Evolutionary conservation across 2,113 vertebrate genomes (phyloP), one percentile per base, ranked within the genome.

Genomic region (Caranx ignobilis): DNA sequence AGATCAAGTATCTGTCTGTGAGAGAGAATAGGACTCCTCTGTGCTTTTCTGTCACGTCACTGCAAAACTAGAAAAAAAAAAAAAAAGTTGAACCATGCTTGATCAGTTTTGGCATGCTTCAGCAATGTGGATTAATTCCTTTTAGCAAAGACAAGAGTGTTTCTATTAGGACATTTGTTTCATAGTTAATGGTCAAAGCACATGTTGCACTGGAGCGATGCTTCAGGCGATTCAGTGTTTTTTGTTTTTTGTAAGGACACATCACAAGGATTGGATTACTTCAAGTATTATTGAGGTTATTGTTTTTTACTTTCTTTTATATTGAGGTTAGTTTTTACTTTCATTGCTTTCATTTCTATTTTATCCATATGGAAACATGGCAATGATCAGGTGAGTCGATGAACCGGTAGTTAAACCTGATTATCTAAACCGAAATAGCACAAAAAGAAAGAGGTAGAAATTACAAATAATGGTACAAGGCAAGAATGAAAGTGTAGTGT

Each of bases 1-100:
- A 55, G 60, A 84, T 62, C 47, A 69, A 89, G 56, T 43, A 69
- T 80, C n/a, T 70, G 37, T 57, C 59, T 71, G 63, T 75, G 71
- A 63, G 48, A 47, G 16, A 70, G 54, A 65, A 85, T 16, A 59
- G 15, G 15, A 50, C 32, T 35, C 37, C 61, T 71, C 9, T 61
- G 48, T 79, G 35, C 55, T 56, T 6, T 11, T 65, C 16, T 61
- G 48, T 80, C 76, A 65, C 56, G 43, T 67, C 70, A 77, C 19
- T 6, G 11, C n/a, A 62, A 57, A 71, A 72, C 39, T 21, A 35
- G 4, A 70, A 50, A 41, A 2, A 16, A 73, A 48, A 41, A 2
- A 16, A 73, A 48, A 41, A 2, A 18, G 57, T 75, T 31, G 1
- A 78, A 69, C 77, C 62, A 4, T 55, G 41, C 32, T 9, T 13